These are phyloP conservation scores for Papio anubis DNA, from an alignment of 2,113 vertebrate species.

Conservation along the genomic window DNA sequence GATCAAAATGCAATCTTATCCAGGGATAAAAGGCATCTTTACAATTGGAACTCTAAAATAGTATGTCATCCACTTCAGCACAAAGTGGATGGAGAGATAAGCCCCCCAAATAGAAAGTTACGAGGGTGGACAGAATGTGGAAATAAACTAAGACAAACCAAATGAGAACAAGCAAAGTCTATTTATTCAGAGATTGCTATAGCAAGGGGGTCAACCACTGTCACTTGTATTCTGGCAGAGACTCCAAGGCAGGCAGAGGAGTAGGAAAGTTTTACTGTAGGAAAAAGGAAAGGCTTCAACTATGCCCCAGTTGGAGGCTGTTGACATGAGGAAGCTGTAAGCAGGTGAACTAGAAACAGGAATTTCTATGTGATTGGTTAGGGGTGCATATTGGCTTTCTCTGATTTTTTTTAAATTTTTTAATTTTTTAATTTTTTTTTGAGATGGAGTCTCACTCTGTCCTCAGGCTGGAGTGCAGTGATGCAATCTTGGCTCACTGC, in stretches of 20 bases:
- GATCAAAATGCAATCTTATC: not conserved
- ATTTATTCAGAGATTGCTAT: not conserved
- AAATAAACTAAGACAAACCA: not conserved
- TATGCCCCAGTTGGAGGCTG: not conserved
- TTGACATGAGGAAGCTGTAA: not conserved
- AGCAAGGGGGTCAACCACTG: not conserved
- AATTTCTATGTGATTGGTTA: not conserved
- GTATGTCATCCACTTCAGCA: not conserved
- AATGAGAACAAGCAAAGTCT: not conserved
- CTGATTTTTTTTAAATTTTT: too few relatives aligned
- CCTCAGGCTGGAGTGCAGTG: too few relatives aligned
- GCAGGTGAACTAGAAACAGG: not conserved
- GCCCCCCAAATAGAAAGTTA: not conserved
- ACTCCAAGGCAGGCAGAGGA: not conserved
- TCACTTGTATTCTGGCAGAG: not conserved
- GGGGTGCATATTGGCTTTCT: not conserved
- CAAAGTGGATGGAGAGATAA: not conserved
- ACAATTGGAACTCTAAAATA: slow-evolving; percentile 23
- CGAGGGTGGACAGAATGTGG: not conserved
- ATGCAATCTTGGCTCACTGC: too few relatives aligned
- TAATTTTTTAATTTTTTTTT: too few relatives aligned
- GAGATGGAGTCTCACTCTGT: too few relatives aligned
- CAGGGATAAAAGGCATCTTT: not conserved
- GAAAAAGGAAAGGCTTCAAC: not conserved
- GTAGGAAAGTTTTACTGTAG: not conserved